Evolutionary conservation across 2,888 invertebrate species (phyloP).

Genomic region (Orthonychiurus folsomi): DNA sequence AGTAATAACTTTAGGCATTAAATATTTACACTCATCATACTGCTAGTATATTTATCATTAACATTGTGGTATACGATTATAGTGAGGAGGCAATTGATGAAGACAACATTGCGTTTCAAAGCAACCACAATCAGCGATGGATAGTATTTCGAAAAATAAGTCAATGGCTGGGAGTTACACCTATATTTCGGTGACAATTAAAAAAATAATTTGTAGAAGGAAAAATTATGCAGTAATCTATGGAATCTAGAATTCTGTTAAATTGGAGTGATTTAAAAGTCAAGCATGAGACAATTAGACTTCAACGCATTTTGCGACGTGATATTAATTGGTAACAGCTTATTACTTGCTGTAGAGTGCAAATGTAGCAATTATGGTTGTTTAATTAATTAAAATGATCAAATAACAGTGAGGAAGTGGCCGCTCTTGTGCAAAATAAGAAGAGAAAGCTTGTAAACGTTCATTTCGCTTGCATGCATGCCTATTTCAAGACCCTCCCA

Average conservation of each 20-base stretch:
- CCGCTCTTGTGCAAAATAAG: background rate
- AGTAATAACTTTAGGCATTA: background rate
- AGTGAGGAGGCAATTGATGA: conserved; percentile 10
- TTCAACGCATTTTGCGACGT: background rate
- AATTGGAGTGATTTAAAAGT: conserved; percentile 4
- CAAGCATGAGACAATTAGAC: background rate
- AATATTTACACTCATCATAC: conserved; percentile 1
- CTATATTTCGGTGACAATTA: conserved; percentile 12
- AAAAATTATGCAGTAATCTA: background rate
- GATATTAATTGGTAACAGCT: background rate
- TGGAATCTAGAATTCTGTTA: background rate
- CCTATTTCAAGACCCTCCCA: conserved; percentile 8
- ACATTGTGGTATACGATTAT: background rate
- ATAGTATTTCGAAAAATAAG: background rate
- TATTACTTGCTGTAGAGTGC: background rate
- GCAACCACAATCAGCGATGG: background rate
- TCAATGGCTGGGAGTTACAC: background rate
- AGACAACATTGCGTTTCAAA: background rate
- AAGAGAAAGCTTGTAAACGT: conserved; percentile 2
- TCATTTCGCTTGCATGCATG: conserved; percentile 10
- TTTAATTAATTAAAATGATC: background rate
- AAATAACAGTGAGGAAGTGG: conserved; percentile 9
- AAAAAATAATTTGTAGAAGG: background rate
- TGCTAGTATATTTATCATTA: background rate
- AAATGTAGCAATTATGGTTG: background rate